phyloP scores from a whole-genome alignment of 2,888 invertebrate species.

The Nematopogon swammerdamellus region DNA sequence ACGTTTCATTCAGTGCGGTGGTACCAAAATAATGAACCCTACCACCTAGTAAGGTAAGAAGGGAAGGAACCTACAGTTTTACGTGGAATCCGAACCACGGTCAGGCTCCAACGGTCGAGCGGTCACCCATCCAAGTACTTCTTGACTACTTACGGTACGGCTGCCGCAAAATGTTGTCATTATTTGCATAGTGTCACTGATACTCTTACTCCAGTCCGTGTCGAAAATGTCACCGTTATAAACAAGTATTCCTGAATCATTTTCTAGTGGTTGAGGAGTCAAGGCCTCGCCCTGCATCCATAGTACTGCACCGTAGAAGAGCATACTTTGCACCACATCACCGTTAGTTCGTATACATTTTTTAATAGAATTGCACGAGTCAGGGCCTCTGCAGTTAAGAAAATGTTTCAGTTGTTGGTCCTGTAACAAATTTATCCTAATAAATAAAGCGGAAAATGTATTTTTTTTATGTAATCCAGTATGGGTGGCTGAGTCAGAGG shows the following conservation, averaged over 20 bases:
- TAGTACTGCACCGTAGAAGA: slow-evolving; percentile 61
- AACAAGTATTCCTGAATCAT: slow-evolving; percentile 62
- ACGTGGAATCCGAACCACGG: too few species aligned
- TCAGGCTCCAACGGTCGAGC: too few species aligned
- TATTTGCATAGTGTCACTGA: slow-evolving; percentile 55
- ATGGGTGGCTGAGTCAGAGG: too few species aligned
- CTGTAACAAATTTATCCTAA: slow-evolving; percentile 20
- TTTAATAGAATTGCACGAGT: slow-evolving; percentile 19
- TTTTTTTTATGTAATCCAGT: too few species aligned
- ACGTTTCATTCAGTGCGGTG: too few species aligned
- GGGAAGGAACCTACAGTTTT: too few species aligned
- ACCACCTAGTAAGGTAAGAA: too few species aligned
- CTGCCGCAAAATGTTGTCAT: slow-evolving; percentile 25
- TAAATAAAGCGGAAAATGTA: too few species aligned
- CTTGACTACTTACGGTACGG: background rate
- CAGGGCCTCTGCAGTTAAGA: slow-evolving; percentile 58
- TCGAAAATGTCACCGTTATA: slow-evolving; percentile 91
- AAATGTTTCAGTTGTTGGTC: slow-evolving; percentile 30
- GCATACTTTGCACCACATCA: slow-evolving; percentile 21
- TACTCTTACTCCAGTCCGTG: slow-evolving; percentile 23
- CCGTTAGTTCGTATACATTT: slow-evolving; percentile 15
- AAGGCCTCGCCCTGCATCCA: slow-evolving; percentile 77
- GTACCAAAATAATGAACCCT: too few species aligned
- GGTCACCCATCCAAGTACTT: too few species aligned
- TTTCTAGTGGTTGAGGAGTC: slow-evolving; percentile 66